Evolutionary conservation across 2,888 invertebrate genomes (phyloP).

Genomic region (Lycocerus yunnanus): DNA sequence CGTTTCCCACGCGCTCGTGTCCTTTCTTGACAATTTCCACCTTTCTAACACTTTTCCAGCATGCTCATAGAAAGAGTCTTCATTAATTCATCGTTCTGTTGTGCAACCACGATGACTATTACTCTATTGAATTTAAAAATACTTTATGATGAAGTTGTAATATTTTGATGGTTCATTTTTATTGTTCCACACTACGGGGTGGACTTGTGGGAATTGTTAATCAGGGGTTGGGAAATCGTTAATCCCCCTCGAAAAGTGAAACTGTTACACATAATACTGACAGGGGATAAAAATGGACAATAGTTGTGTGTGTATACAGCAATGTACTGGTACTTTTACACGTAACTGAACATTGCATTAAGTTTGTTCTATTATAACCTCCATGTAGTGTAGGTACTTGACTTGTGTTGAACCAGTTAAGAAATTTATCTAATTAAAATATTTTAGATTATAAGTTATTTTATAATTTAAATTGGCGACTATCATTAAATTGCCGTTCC

Average conservation of each 20-base stretch:
- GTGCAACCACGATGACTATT: not conserved
- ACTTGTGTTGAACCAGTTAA: not conserved
- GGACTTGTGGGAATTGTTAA: constrained; percentile 18
- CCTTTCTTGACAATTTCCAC: not conserved
- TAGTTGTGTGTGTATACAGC: constrained; percentile 2
- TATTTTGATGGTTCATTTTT: not conserved
- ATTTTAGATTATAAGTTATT: not conserved
- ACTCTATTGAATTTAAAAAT: not conserved
- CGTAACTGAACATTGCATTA: not conserved
- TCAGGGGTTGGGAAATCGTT: constrained; percentile 17
- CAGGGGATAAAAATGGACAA: constrained; percentile 7
- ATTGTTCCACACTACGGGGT: not conserved
- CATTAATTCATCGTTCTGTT: not conserved
- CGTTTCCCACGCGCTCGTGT: not conserved
- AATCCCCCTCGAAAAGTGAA: constrained; percentile 14
- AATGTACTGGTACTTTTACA: not conserved
- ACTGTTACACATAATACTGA: not conserved
- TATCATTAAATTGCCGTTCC: not conserved
- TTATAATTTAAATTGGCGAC: not conserved
- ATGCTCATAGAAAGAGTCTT: not conserved
- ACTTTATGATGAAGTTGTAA: not conserved
- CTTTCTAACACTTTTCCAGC: not conserved
- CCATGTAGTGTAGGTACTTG: not conserved
- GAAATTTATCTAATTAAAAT: not conserved
- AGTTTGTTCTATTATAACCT: not conserved